Percentiles rank a stretch among this genome's conserved stretches.
Evolutionary conservation across 2,888 invertebrate genomes (phyloP).

Genomic region (Dione vanillae): DNA sequence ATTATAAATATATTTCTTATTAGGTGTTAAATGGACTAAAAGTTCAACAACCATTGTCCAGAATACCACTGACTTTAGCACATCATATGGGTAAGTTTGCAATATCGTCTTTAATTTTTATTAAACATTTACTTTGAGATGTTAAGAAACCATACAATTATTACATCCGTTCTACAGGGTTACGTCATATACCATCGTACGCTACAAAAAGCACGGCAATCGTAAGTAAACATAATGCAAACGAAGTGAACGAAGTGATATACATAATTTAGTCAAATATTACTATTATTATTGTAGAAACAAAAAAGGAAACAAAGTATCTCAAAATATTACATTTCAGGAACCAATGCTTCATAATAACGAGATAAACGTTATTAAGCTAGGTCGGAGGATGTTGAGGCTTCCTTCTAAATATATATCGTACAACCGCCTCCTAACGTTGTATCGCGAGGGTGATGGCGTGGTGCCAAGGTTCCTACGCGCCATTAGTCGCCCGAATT

Average conservation of each 20-base stretch:
- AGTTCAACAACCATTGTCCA: constrained; percentile 71
- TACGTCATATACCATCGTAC: constrained; percentile 61
- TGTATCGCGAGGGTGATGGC: constrained; percentile 74
- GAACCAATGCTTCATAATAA: constrained; percentile 59
- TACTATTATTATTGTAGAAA: no score
- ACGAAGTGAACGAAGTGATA: not conserved
- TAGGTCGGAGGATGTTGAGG: constrained; percentile 62
- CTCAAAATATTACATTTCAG: constrained; percentile 43
- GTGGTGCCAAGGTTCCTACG: constrained; percentile 73
- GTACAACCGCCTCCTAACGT: constrained; percentile 65
- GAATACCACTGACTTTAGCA: constrained; percentile 75
- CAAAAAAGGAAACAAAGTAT: not conserved
- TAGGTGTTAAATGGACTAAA: constrained; percentile 75
- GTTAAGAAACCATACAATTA: not conserved
- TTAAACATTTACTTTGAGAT: not conserved
- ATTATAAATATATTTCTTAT: not conserved
- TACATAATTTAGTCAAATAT: no score
- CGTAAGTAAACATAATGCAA: constrained; percentile 52
- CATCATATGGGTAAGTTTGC: constrained; percentile 71
- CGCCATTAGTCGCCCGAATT: constrained; percentile 68
- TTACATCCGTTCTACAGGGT: constrained; percentile 54
- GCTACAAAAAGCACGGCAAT: constrained; percentile 53
- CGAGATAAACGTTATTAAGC: constrained; percentile 69
- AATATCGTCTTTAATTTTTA: not conserved
- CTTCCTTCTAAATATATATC: constrained; percentile 73